Percentiles rank a stretch among this genome's conserved stretches.
Evolutionary conservation across 1,140 invertebrate genomes (phyloP).

Genomic region (Druon quercuslanigerum): DNA sequence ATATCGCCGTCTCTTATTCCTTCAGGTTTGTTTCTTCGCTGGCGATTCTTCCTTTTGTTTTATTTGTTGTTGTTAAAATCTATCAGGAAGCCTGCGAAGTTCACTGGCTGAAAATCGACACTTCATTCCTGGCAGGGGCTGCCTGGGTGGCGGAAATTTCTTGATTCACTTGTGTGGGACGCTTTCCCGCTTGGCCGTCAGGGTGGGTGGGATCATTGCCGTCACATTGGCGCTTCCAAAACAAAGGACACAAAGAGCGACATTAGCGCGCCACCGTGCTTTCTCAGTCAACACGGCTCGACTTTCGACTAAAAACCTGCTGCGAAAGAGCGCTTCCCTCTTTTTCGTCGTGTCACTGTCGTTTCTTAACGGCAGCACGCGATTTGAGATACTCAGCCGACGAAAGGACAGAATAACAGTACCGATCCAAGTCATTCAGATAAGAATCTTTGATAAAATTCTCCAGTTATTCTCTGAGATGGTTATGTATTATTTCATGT

Average conservation of each 20-base stretch:
- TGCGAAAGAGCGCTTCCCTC: slow-evolving; percentile 21
- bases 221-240: slow-evolving; percentile 71
- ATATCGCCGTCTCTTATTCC: slow-evolving; percentile 4
- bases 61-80: not conserved
- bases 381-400: slow-evolving; percentile 1
- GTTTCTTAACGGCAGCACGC: not conserved
- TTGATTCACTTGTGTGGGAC: slow-evolving; percentile 62
- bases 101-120: slow-evolving; percentile 40
- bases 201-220: slow-evolving; percentile 60
- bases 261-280: slow-evolving; percentile 63
- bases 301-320: slow-evolving; percentile 21
- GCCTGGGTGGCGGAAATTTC: slow-evolving; percentile 34
- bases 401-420: not conserved
- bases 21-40: not conserved
- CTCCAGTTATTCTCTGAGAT: too few relatives aligned
- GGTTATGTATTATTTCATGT: too few relatives aligned
- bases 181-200: slow-evolving; percentile 61
- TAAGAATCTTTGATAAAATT: too few relatives aligned
- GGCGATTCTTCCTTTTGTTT: not conserved
- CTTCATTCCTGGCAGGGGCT: slow-evolving; percentile 42
- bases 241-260: slow-evolving; percentile 70
- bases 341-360: slow-evolving; percentile 3
- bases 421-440: slow-evolving; percentile 22
- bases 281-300: slow-evolving; percentile 4
- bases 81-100: not conserved